Evolutionary conservation across 1,140 invertebrate species (phyloP).

Genomic region (Cardiocondyla obscurior): DNA sequence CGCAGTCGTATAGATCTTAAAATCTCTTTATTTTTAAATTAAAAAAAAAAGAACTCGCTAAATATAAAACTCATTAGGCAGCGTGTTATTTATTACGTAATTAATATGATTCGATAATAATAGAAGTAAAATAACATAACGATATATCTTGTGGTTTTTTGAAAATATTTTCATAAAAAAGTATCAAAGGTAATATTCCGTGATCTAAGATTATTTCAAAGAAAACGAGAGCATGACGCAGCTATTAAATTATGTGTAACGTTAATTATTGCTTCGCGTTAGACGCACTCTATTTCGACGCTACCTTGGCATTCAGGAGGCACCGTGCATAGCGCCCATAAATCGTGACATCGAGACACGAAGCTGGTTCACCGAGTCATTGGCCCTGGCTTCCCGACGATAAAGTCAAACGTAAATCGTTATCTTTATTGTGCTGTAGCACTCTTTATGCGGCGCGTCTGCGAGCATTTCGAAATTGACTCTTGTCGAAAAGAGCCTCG

Average conservation of each 20-base stretch:
- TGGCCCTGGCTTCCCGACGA: slow-evolving; percentile 63
- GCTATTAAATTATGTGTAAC: slow-evolving; percentile 4
- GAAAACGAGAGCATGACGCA: neutral
- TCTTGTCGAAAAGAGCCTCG: neutral
- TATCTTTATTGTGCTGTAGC: slow-evolving; percentile 66
- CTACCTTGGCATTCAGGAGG: neutral
- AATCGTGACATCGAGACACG: slow-evolving; percentile 42
- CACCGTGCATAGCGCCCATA: slow-evolving; percentile 5
- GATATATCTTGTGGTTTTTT: neutral
- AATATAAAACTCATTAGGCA: neutral
- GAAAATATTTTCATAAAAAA: neutral
- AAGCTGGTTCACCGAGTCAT: slow-evolving; percentile 65
- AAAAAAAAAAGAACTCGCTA: slow-evolving; percentile 19
- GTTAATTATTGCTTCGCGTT: slow-evolving; percentile 22
- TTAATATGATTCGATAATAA: neutral
- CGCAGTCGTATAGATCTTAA: slow-evolving; percentile 40
- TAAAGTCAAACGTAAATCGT: slow-evolving; percentile 72
- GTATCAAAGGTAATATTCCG: neutral
- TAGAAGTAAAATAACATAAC: neutral
- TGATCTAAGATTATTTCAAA: neutral
- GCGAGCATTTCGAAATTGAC: slow-evolving; percentile 51
- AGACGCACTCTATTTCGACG: neutral
- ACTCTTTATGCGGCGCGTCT: slow-evolving; percentile 8
- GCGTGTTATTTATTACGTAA: neutral
- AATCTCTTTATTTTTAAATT: slow-evolving; percentile 48